Percentiles rank a stretch among this genome's conserved stretches.
Evolutionary conservation across 2,888 invertebrate genomes (phyloP).

Genomic region (Exephanes ischioxanthus): DNA sequence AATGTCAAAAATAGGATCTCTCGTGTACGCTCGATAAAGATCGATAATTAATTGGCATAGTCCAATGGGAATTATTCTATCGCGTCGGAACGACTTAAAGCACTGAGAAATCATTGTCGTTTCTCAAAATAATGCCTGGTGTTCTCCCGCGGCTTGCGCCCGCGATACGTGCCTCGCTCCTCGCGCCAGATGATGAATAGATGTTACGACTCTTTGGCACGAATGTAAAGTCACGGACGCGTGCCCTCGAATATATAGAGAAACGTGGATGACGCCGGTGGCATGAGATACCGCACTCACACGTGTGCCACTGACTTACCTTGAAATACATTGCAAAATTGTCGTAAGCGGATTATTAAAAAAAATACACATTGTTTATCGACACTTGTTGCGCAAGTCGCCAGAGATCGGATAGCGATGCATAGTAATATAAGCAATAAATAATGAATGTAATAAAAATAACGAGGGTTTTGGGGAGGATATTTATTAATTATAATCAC

Average conservation of each 20-base stretch:
- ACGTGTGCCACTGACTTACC: conserved; percentile 5
- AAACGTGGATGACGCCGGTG: conserved; percentile 25
- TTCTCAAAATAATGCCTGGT: conserved; percentile 50
- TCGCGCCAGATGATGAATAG: conserved; percentile 53
- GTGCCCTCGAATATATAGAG: conserved; percentile 42
- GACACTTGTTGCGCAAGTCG: background rate
- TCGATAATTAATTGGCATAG: conserved; percentile 46
- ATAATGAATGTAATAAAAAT: background rate
- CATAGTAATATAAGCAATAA: background rate
- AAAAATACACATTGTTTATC: background rate
- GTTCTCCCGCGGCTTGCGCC: background rate
- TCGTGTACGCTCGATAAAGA: background rate
- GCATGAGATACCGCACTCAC: background rate
- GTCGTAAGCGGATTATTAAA: background rate
- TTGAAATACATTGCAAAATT: conserved; percentile 36
- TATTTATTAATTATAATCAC: too few species aligned
- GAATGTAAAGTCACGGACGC: conserved; percentile 42
- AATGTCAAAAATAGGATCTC: conserved; percentile 40
- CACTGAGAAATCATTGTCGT: background rate
- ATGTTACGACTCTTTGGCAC: conserved; percentile 56
- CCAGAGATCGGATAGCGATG: background rate
- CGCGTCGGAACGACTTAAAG: background rate
- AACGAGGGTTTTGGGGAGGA: background rate
- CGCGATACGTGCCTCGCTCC: conserved; percentile 8
- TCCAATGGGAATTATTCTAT: conserved; percentile 2